Base-by-base conservation (phyloP, 2,888 invertebrate species). In the Synergus umbraculus region DNA sequence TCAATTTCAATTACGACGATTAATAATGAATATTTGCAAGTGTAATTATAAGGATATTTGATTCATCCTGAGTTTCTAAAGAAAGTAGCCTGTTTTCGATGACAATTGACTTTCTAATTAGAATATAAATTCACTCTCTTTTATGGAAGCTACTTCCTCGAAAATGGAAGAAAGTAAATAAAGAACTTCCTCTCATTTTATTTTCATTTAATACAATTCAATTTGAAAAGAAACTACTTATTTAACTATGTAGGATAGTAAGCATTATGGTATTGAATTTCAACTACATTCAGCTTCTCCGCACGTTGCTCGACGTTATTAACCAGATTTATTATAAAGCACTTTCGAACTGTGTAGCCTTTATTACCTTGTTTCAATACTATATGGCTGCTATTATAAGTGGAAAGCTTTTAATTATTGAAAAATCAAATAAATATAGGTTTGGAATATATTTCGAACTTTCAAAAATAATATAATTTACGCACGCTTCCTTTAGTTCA, bases 281-380 rank as follows among this genome's bases (percentile, higher is more conserved):
- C 69, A 29, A 22, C 29, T 67, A 67, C 22, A 69, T 49, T 8
- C 29, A 69, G 13, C 12, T 46, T n/a, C 22, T 22, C 15, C 67
- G 46, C 29, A 69, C 12, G 22, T 49, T 67, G 22, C 46, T 22
- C 44, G 15, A 49, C 46, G 15, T 67, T 46, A 67, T 46, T 46
- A 69, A 69, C 22, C 44, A 46, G 46, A 69, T 13, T 69, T 46
- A 46, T 46, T 69, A 46, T 69, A 46, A 67, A 67, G 67, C 43
- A 69, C 15, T 49, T 69, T 49, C 46, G 29, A 69, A 49, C 69
- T 29, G 29, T 46, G 69, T 22, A 69, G 69, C 49, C 22, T 69
- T 69, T 49, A 69, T 69, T 69, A 69, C 46, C 49, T n/a, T 18
- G 46, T 69, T 69, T 69, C 46, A 69, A 69, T 29, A 29, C n/a